phyloP scores from a whole-genome alignment of 2,113 vertebrate genomes.

The Microtus pennsylvanicus region DNA sequence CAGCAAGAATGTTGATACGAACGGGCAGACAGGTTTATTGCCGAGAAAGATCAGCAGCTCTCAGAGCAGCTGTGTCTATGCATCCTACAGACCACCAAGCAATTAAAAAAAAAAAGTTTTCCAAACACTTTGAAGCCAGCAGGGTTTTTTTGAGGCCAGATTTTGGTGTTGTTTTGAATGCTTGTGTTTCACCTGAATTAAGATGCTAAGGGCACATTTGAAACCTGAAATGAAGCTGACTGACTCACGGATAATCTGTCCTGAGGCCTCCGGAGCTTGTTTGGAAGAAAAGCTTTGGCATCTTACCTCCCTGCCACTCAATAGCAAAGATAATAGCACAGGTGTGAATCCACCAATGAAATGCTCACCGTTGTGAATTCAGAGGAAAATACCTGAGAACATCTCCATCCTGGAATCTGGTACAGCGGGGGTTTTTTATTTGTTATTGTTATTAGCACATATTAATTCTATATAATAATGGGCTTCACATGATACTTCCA shows the following conservation, averaged over 20 bases:
- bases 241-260: conserved; percentile 2
- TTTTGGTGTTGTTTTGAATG: not conserved
- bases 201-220: conserved; percentile 57
- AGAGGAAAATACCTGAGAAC: not conserved
- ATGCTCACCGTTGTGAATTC: not conserved
- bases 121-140: conserved; percentile 29
- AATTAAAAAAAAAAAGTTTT: conserved; percentile 19
- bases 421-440: not conserved
- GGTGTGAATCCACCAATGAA: not conserved
- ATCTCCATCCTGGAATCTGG: not conserved
- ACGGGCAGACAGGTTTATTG: not conserved
- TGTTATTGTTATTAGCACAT: not conserved
- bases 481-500: not conserved
- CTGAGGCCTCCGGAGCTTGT: not conserved
- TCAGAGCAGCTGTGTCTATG: not conserved
- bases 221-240: conserved; percentile 68
- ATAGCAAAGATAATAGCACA: conserved; percentile 33
- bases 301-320: conserved; percentile 13
- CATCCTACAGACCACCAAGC: not conserved
- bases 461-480: not conserved
- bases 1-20: not conserved
- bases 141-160: not conserved
- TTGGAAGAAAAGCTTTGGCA: not conserved
- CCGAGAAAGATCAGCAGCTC: not conserved
- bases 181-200: conserved; percentile 62